These are phyloP conservation scores for Leptinotarsa undecemlineata DNA, from an alignment of 1,140 invertebrate genomes.

Conservation along the genomic window DNA sequence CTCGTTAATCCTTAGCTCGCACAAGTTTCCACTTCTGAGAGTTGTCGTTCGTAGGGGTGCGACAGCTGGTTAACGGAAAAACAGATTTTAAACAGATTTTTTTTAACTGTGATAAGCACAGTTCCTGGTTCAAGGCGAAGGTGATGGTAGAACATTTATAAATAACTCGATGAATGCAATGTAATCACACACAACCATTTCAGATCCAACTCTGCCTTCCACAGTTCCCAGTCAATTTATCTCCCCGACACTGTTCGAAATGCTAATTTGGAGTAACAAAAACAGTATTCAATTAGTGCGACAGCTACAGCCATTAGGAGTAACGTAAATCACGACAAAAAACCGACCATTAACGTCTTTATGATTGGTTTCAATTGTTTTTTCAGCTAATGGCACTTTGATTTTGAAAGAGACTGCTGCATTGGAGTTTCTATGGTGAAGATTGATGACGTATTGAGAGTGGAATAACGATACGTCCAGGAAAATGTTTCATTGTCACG, in stretches of 20 bases:
- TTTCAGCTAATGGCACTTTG: slow-evolving; percentile 23
- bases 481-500: neutral
- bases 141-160: too few species aligned
- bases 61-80: too few species aligned
- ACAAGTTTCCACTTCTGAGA: too few species aligned
- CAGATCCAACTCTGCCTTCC: too few species aligned
- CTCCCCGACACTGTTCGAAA: slow-evolving; percentile 6
- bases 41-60: too few species aligned
- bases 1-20: too few species aligned
- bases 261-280: slow-evolving; percentile 30
- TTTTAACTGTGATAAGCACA: too few species aligned
- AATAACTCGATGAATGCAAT: too few species aligned
- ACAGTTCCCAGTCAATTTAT: too few species aligned
- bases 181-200: too few species aligned
- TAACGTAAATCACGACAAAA: slow-evolving; percentile 23
- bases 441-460: neutral
- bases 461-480: neutral
- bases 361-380: slow-evolving; percentile 21
- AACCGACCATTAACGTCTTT: slow-evolving; percentile 27
- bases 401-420: slow-evolving; percentile 12
- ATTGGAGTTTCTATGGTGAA: neutral
- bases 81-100: too few species aligned
- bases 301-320: slow-evolving; percentile 30
- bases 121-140: too few species aligned
- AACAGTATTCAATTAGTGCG: slow-evolving; percentile 32